A percentile compares a stretch with the other conserved stretches of the same genome.
Conservation (phyloP, 2,113 vertebrate genomes). For the Psammodynastes pulverulentus region DNA sequence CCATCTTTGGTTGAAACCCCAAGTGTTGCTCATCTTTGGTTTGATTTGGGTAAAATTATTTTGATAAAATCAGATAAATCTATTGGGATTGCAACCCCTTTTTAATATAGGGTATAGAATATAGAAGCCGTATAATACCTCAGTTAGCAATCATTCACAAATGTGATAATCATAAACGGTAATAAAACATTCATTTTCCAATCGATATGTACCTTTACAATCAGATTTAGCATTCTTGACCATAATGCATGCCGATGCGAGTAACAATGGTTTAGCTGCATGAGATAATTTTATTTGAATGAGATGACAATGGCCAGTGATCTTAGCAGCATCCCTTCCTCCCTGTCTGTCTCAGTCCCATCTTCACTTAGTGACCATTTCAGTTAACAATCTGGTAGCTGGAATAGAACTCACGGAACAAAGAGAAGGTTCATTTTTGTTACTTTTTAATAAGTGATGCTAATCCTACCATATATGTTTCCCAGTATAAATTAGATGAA, state of each 20-base stretch:
- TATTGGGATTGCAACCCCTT: background rate
- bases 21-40: background rate
- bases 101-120: no score
- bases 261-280: background rate
- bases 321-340: background rate
- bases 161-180: background rate
- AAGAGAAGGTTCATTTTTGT: background rate
- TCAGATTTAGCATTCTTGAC: background rate
- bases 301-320: background rate
- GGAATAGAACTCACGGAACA: background rate
- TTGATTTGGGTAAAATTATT: background rate
- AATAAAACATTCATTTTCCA: background rate
- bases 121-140: no score
- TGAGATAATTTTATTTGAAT: background rate
- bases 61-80: background rate
- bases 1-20: background rate
- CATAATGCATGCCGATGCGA: background rate
- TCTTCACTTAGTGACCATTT: background rate
- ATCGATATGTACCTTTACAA: background rate
- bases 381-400: background rate
- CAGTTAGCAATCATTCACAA: background rate
- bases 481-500: background rate
- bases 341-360: background rate
- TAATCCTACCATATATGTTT: background rate
- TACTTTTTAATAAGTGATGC: background rate